Base-by-base conservation (phyloP, 2,797 vertebrate genomes). In the Sphenodon punctatus region DNA sequence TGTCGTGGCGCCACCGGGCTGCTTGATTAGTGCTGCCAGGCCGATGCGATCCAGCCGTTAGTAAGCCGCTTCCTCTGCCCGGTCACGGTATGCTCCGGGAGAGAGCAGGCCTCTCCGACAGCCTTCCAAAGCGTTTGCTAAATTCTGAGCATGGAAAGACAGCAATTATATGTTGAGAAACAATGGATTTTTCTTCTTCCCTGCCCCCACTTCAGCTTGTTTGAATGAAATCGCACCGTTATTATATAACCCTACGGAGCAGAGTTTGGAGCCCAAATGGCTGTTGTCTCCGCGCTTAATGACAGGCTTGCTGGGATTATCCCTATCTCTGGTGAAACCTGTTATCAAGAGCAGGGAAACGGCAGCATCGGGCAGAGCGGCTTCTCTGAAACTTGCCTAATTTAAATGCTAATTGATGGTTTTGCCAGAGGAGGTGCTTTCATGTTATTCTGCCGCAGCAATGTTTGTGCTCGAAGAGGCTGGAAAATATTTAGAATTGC, bases 151-250 rank as follows among this genome's bases (percentile, higher is more conserved):
- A 19, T 17, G 30, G 16, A 30, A 55, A 55, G 15, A 71, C 8
- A 20, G 11, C 77, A 20, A 32, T 32, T 60, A 27, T 23, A 64
- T 58, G 22, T 16, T 76, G 69, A 70, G 60, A 88, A 60, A 61
- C 56, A 53, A 75, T 27, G 43, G 41, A 56, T 61, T 85, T 75
- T 53, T 72, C 53, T 58, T 65, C 66, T 25, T 39, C 49, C 23
- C 61, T 53, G n/a, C 39, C 55, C 58, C 60, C 45, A 15, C 51
- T 72, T 73, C 46, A 38, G 56, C 30, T 69, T 48, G 82, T 82
- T 85, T 78, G 56, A 85, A 85, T 72, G 53, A 78, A 70, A n/a
- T 10, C 42, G 83, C 78, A 15, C 38, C 7, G 48, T 9, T 30
- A 27, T 8, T 6, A n/a, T 9, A 53, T n/a, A n/a, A n/a, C 53